Evolutionary conservation across 2,888 invertebrate species (phyloP).

Genomic region (Falcaria lacertinaria): DNA sequence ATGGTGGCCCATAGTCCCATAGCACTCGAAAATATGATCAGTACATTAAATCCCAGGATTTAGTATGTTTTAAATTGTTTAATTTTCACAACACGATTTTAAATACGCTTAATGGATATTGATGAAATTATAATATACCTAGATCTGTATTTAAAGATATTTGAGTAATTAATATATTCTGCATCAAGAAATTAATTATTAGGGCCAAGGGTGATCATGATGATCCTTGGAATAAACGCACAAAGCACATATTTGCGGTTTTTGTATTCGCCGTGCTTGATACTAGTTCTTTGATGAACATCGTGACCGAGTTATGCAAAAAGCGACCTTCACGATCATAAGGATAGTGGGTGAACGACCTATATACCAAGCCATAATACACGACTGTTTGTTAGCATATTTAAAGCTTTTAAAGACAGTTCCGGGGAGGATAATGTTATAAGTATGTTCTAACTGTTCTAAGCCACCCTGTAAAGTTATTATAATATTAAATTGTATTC

Average conservation of each 20-base stretch:
- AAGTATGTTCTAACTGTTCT: conserved; percentile 2
- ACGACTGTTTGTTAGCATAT: not conserved
- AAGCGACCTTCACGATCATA: conserved; percentile 42
- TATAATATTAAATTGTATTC: no score
- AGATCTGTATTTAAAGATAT: not conserved
- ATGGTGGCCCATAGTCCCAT: no score
- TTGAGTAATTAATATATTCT: not conserved
- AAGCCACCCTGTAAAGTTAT: not conserved
- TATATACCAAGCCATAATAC: conserved; percentile 29
- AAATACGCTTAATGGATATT: no score
- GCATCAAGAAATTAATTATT: not conserved
- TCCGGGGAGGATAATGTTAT: conserved; percentile 13
- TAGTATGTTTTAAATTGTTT: no score
- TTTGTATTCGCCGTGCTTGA: conserved; percentile 17
- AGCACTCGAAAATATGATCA: no score
- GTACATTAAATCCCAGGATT: no score
- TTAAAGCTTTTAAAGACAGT: conserved; percentile 8
- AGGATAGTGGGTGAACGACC: conserved; percentile 48
- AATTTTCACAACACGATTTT: no score
- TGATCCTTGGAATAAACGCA: conserved; percentile 35
- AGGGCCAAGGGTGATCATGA: conserved; percentile 33
- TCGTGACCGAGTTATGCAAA: conserved; percentile 38
- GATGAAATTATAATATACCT: no score
- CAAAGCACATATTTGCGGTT: conserved; percentile 22
- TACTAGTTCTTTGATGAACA: conserved; percentile 26